Conservation (phyloP, 1,140 invertebrate genomes). For the Oncopeltus fasciatus region DNA sequence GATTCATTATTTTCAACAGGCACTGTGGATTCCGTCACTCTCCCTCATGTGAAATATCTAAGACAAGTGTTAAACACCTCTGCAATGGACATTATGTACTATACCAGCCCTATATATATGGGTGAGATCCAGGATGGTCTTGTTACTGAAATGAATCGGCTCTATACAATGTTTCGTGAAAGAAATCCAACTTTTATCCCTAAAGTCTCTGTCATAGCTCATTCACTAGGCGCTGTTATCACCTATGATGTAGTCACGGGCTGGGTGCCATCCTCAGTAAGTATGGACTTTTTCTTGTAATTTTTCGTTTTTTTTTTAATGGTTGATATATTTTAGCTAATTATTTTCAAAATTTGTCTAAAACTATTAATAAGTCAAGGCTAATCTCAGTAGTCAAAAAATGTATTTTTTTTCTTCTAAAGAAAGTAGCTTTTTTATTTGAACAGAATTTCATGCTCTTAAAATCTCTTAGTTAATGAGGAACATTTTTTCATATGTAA, state of each 20-base stretch:
- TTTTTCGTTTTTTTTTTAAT: background rate
- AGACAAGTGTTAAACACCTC: conserved; percentile 53
- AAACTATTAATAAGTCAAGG: too few species aligned
- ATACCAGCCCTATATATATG: conserved; percentile 63
- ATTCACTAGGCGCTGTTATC: conserved; percentile 68
- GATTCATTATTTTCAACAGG: conserved; percentile 32
- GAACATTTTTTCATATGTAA: too few species aligned
- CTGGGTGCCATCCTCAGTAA: conserved; percentile 35
- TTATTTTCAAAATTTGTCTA: conserved; percentile 1
- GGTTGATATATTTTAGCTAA: background rate
- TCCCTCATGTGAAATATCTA: conserved; percentile 46
- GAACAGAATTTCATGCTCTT: too few species aligned
- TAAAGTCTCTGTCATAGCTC: conserved; percentile 59
- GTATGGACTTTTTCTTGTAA: background rate
- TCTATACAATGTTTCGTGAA: conserved; percentile 55
- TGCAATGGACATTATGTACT: conserved; percentile 71
- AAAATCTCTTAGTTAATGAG: too few species aligned
- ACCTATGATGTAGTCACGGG: conserved; percentile 65
- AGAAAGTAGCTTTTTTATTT: too few species aligned
- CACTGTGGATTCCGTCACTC: conserved; percentile 56
- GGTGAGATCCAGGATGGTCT: conserved; percentile 56
- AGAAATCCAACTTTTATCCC: conserved; percentile 50
- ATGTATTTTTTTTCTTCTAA: too few species aligned
- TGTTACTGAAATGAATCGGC: conserved; percentile 47
- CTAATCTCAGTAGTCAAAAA: too few species aligned